Evolutionary conservation across 2,888 invertebrate genomes (phyloP).

Genomic region (Odontothrips loti): DNA sequence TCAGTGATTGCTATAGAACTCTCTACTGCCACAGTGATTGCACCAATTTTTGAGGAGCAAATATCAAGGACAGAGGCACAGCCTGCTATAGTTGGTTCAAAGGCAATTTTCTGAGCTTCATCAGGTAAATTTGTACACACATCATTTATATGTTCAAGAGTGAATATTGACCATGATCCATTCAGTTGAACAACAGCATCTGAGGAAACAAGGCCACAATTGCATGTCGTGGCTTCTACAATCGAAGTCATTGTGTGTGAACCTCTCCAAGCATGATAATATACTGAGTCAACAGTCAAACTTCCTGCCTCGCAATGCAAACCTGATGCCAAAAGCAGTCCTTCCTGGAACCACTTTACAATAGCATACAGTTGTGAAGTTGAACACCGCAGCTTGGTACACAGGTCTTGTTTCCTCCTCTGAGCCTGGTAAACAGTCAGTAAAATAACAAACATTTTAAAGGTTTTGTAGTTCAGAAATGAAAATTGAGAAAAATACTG

Average conservation of each 20-base stretch:
- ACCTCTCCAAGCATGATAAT: slow-evolving; percentile 31
- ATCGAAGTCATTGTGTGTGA: not conserved
- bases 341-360: slow-evolving; percentile 25
- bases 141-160: not conserved
- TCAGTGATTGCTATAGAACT: not conserved
- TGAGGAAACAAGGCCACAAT: slow-evolving; percentile 30
- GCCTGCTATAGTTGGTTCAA: slow-evolving; percentile 19
- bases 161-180: not conserved
- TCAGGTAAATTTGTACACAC: not conserved
- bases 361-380: not conserved
- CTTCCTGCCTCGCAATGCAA: not conserved
- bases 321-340: slow-evolving; percentile 28
- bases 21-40: not conserved
- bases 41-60: slow-evolving; percentile 22
- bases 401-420: not conserved
- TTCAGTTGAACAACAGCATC: not conserved
- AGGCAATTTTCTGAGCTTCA: slow-evolving; percentile 13
- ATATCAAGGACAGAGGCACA: slow-evolving; percentile 27
- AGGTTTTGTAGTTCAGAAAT: not conserved
- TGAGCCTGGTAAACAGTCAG: not conserved
- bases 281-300: slow-evolving; percentile 28
- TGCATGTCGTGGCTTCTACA: slow-evolving; percentile 20
- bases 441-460: not conserved
- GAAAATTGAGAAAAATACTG: not conserved
- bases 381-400: not conserved